Conservation (phyloP, 92 coral and sea anemone species). For the Porites divaricata region DNA sequence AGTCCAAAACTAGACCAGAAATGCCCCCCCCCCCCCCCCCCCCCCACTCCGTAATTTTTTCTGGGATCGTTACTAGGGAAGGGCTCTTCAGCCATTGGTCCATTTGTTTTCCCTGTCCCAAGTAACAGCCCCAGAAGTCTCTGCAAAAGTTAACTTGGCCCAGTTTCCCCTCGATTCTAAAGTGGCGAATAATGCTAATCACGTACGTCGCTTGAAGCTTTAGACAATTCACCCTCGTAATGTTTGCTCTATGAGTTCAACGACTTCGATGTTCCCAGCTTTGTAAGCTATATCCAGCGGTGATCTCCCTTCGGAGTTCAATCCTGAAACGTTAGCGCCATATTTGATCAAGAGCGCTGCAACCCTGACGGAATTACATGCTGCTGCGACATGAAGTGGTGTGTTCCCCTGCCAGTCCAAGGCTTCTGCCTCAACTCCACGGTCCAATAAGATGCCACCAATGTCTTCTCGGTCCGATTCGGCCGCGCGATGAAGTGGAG, state of each 20-base stretch:
- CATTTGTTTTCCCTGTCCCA: no score
- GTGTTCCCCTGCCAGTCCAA: conserved; percentile 56
- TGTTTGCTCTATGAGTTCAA: conserved; percentile 24
- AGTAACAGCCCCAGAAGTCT: no score
- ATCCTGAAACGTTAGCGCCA: conserved; percentile 61
- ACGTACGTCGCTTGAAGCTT: no score
- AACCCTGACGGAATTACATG: conserved; percentile 57
- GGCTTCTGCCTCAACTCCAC: conserved; percentile 58
- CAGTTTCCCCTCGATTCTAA: no score
- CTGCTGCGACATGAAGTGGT: conserved; percentile 80
- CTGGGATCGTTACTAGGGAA: no score
- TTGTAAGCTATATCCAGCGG: conserved; percentile 74
- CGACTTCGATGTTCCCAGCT: conserved; percentile 23
- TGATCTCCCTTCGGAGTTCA: conserved; percentile 56
- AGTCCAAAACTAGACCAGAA: no score
- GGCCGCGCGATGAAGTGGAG: conserved; percentile 77
- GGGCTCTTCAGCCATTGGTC: no score
- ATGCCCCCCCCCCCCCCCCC: no score
- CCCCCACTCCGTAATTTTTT: no score
- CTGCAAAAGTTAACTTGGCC: no score
- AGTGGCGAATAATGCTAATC: no score
- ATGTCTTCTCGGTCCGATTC: conserved; percentile 83
- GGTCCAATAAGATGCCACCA: conserved; percentile 70
- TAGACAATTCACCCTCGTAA: background rate
- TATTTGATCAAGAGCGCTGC: conserved; percentile 51